These are phyloP conservation scores for Lysiphlebus fabarum DNA, from an alignment of 1,140 invertebrate species.

Conservation along the genomic window DNA sequence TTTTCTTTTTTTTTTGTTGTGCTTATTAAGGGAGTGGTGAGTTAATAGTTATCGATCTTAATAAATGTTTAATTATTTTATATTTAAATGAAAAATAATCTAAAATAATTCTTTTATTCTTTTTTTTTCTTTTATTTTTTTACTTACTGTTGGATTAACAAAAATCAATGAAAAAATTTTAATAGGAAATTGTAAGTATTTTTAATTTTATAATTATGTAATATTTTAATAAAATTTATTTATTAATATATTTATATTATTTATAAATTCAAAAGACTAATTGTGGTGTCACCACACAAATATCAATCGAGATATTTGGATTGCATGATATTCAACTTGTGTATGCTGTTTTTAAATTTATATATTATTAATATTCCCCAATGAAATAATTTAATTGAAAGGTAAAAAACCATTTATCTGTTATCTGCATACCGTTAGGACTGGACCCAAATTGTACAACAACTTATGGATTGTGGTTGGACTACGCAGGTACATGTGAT, in stretches of 20 bases:
- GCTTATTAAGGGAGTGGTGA: conserved; percentile 40
- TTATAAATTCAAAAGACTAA: too few species aligned
- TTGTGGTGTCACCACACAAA: too few species aligned
- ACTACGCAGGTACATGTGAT: conserved; percentile 74
- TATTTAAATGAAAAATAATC: conserved; percentile 13
- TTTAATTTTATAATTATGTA: neutral
- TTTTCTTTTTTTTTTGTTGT: too few species aligned
- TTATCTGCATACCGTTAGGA: conserved; percentile 61
- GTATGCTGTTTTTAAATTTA: neutral
- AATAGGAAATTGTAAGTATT: conserved; percentile 56
- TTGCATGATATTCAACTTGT: too few species aligned
- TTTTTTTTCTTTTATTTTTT: conserved; percentile 22
- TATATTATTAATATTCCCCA: conserved; percentile 11
- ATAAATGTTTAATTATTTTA: neutral
- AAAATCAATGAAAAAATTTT: conserved; percentile 25
- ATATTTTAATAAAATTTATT: conserved; percentile 11
- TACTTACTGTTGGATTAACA: neutral
- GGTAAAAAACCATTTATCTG: conserved; percentile 44
- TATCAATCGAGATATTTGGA: too few species aligned
- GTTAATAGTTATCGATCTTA: conserved; percentile 22
- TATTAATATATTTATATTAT: too few species aligned
- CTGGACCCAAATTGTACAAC: conserved; percentile 77
- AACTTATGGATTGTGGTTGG: conserved; percentile 75
- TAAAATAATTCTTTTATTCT: conserved; percentile 30
- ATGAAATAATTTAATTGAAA: conserved; percentile 33